These are phyloP conservation scores for Gymnarchus niloticus DNA, from an alignment of 2,113 vertebrate species.

Conservation along the genomic window DNA sequence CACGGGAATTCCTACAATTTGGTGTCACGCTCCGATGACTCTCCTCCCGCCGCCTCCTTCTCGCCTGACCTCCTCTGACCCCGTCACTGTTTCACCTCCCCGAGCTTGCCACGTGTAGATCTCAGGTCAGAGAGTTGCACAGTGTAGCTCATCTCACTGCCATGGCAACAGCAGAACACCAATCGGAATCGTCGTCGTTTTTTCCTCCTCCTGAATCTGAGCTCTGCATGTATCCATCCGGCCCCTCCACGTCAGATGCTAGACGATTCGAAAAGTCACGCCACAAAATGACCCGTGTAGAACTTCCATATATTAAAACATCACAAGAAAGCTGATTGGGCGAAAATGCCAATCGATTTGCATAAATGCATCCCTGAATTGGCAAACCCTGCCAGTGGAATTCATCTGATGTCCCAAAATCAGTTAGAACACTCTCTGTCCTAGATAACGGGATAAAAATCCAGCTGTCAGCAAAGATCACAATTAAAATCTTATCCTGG, in stretches of 20 bases:
- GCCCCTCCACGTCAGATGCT: not conserved
- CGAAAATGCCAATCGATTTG: not conserved
- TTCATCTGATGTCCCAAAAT: not conserved
- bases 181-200: not conserved
- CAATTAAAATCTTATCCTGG: conserved; percentile 10
- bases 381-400: not conserved
- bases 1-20: not conserved
- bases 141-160: not conserved
- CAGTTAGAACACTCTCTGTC: not conserved
- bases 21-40: not conserved
- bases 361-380: not conserved
- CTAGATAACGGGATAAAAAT: not conserved
- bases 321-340: not conserved
- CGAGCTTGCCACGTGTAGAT: not conserved
- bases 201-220: not conserved
- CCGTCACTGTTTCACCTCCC: not conserved
- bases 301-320: too few species aligned
- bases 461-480: not conserved
- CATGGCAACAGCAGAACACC: not conserved
- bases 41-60: too few species aligned
- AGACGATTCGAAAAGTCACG: not conserved
- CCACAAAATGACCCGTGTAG: too few species aligned
- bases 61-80: too few species aligned
- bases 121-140: not conserved
- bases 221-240: not conserved